phyloP scores from a whole-genome alignment of 2,888 invertebrate genomes.

The Sussaba pulchella region DNA sequence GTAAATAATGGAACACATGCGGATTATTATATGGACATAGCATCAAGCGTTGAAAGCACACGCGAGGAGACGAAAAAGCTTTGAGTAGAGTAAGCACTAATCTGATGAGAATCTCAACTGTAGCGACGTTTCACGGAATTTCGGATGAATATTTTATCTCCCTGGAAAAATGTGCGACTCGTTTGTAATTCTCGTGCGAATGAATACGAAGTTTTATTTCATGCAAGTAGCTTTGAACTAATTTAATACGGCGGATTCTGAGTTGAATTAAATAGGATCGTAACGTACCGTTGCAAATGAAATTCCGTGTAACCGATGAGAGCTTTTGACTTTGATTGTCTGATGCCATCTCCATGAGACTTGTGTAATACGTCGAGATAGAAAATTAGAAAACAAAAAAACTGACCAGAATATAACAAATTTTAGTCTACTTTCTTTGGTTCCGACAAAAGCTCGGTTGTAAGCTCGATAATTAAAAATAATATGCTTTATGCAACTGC shows the following conservation, averaged over 20 bases:
- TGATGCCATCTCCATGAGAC: not conserved
- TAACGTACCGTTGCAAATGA: not conserved
- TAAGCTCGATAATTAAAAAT: too few relatives aligned
- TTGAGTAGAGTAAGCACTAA: not conserved
- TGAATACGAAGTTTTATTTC: constrained; percentile 1
- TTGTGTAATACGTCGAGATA: not conserved
- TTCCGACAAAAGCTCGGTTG: not conserved
- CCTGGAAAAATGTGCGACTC: not conserved
- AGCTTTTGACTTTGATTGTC: constrained; percentile 2
- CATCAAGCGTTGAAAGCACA: not conserved
- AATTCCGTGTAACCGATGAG: not conserved
- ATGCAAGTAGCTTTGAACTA: not conserved
- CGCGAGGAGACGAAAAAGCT: not conserved
- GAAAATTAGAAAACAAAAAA: not conserved
- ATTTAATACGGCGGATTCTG: not conserved
- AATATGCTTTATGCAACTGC: too few relatives aligned
- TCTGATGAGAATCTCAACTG: not conserved
- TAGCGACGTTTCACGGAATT: not conserved
- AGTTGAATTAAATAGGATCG: not conserved
- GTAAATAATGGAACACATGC: too few relatives aligned
- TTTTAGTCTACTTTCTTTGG: not conserved
- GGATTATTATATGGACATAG: not conserved
- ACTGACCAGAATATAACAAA: not conserved
- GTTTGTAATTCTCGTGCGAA: not conserved
- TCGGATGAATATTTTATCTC: not conserved